A percentile compares a stretch with the other conserved stretches of the same genome.
Evolutionary conservation across 2,113 vertebrate species (phyloP).

Genomic region (Smithornis capensis): DNA sequence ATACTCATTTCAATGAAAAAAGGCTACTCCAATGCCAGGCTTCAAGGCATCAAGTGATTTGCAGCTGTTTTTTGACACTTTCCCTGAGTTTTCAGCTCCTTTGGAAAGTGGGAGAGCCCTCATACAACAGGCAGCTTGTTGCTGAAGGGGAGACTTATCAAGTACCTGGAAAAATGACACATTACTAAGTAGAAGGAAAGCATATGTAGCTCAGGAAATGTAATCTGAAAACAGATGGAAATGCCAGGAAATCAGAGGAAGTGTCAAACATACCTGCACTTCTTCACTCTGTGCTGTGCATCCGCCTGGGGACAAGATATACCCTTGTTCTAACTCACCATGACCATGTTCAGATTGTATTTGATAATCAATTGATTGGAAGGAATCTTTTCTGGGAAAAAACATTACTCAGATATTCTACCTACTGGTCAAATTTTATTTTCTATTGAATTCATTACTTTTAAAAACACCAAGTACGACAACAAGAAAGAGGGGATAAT

Average conservation of each 20-base stretch:
- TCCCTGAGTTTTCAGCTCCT: background rate
- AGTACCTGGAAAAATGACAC: background rate
- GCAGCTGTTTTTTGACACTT: background rate
- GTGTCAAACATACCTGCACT: background rate
- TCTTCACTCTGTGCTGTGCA: background rate
- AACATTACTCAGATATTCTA: background rate
- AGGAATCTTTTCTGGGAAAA: background rate
- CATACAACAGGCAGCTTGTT: background rate
- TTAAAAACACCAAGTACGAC: rapidly evolving
- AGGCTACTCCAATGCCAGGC: background rate
- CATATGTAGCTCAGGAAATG: background rate
- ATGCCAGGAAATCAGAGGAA: background rate
- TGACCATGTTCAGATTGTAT: background rate
- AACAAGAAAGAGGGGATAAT: background rate
- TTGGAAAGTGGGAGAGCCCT: background rate
- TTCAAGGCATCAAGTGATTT: background rate
- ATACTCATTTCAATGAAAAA: background rate
- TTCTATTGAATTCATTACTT: background rate
- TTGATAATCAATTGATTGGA: background rate
- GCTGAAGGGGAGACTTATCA: background rate
- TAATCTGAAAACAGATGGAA: background rate
- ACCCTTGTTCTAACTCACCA: background rate
- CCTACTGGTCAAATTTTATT: background rate
- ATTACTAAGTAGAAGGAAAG: background rate
- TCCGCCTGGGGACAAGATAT: background rate